phyloP scores from a whole-genome alignment of 2,113 vertebrate genomes.

The Polypterus senegalus region DNA sequence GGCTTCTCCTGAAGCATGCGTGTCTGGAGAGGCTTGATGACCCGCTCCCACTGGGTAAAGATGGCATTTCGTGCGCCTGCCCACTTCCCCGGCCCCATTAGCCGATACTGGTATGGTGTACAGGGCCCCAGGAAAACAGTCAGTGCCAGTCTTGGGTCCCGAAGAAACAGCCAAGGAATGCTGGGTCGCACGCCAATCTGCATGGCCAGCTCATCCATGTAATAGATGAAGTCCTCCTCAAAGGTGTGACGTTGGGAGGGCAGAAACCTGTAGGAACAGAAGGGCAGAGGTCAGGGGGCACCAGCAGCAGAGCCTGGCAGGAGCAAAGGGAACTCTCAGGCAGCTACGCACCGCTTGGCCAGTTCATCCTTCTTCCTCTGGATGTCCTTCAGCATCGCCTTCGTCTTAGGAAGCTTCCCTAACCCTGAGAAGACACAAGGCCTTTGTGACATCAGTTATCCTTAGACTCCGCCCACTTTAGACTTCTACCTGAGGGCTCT shows the following conservation, averaged over 20 bases:
- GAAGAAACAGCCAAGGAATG: constrained; percentile 50
- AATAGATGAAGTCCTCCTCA: constrained; percentile 57
- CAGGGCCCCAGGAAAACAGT: constrained; percentile 55
- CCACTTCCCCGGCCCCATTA: constrained; percentile 58
- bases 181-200: constrained; percentile 46
- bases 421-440: constrained; percentile 19
- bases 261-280: constrained; percentile 53
- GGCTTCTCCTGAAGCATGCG: constrained; percentile 26
- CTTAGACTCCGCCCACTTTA: not conserved
- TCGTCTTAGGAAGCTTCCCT: constrained; percentile 30
- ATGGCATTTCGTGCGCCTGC: constrained; percentile 51
- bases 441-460: not conserved
- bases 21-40: constrained; percentile 37
- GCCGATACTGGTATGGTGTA: constrained; percentile 54
- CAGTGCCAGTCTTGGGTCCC: constrained; percentile 51
- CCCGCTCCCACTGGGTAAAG: constrained; percentile 56
- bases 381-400: constrained; percentile 36
- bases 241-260: constrained; percentile 64
- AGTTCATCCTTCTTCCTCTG: constrained; percentile 38
- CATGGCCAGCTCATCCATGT: constrained; percentile 56
- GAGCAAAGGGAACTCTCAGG: constrained; percentile 36
- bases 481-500: not conserved
- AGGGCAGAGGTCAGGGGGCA: constrained; percentile 6
- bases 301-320: constrained; percentile 42
- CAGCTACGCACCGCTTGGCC: constrained; percentile 24